phyloP scores from a whole-genome alignment of 2,113 vertebrate species.

The Phalacrocorax aristotelis region DNA sequence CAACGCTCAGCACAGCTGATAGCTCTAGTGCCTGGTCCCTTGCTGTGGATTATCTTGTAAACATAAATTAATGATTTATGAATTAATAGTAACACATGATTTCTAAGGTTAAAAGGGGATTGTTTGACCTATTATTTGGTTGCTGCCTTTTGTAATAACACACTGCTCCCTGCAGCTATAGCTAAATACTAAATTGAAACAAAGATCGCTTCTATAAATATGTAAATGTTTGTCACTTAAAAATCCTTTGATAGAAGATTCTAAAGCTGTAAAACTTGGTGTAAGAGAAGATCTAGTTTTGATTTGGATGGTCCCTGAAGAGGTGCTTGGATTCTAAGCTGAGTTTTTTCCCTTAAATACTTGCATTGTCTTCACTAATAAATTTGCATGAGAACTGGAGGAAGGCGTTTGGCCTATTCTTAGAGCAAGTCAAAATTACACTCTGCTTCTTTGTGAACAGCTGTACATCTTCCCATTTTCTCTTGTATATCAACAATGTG shows the following conservation, averaged over 20 bases:
- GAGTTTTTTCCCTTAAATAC: background rate
- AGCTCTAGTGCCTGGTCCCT: background rate
- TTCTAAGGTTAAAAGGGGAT: background rate
- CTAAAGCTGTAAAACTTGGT: background rate
- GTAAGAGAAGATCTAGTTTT: background rate
- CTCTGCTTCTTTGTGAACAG: background rate
- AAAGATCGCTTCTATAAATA: background rate
- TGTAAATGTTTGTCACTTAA: background rate
- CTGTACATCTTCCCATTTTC: background rate
- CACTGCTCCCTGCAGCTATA: background rate
- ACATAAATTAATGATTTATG: background rate
- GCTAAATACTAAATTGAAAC: background rate
- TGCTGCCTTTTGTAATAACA: background rate
- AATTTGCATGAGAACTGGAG: slow-evolving; percentile 31
- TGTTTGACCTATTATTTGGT: background rate
- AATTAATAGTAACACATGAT: background rate
- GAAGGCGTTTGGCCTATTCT: slow-evolving; percentile 39
- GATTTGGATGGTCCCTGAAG: background rate
- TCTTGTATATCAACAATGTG: background rate
- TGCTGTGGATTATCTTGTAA: background rate
- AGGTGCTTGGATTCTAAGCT: background rate
- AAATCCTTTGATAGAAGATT: background rate
- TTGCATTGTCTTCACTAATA: slow-evolving; percentile 5
- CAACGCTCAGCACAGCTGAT: background rate
- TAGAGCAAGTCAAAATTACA: slow-evolving; percentile 12